phyloP scores from a whole-genome alignment of 1,140 invertebrate species.

The Zaprionus inermis region DNA sequence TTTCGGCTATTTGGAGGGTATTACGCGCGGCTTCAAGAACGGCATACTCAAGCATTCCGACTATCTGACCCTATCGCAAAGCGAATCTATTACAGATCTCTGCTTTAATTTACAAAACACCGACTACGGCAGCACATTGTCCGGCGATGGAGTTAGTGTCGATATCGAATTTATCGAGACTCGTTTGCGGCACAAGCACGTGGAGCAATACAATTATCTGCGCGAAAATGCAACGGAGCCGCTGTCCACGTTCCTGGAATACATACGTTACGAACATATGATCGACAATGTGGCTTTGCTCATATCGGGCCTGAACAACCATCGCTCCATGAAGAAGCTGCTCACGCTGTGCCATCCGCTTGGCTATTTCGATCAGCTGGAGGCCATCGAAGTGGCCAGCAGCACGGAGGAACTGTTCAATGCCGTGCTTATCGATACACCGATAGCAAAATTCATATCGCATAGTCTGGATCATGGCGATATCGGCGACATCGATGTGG shows the following conservation, averaged over 20 bases:
- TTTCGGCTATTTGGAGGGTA: conserved; percentile 98
- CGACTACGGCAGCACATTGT: conserved; percentile 98
- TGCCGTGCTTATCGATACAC: conserved; percentile 99
- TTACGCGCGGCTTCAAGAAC: conserved; percentile 98
- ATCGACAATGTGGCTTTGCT: conserved; percentile 99
- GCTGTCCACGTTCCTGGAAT: conserved; percentile 98
- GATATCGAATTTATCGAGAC: conserved; percentile 98
- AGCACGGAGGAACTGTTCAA: conserved; percentile 99
- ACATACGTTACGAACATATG: conserved; percentile 99
- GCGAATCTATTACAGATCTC: conserved; percentile 99
- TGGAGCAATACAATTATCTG: conserved; percentile 98
- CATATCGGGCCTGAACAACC: conserved; percentile 99
- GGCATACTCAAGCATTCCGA: conserved; percentile 98
- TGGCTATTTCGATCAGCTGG: conserved; percentile 99
- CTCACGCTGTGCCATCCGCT: conserved; percentile 99
- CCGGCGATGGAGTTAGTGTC: conserved; percentile 97
- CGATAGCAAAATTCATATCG: conserved; percentile 98
- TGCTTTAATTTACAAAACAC: conserved; percentile 99
- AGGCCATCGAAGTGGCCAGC: conserved; percentile 99
- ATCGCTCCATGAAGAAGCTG: conserved; percentile 97
- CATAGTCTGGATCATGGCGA: conserved; percentile 99
- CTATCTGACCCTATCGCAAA: conserved; percentile 99
- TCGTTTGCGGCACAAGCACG: conserved; percentile 97
- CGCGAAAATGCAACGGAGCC: conserved; percentile 98
- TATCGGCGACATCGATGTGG: conserved; percentile 99